A percentile compares a stretch with the other conserved stretches of the same genome.
These are phyloP conservation scores for Ivindomyrus marchei DNA, from an alignment of 2,113 vertebrate species.

Conservation along the genomic window DNA sequence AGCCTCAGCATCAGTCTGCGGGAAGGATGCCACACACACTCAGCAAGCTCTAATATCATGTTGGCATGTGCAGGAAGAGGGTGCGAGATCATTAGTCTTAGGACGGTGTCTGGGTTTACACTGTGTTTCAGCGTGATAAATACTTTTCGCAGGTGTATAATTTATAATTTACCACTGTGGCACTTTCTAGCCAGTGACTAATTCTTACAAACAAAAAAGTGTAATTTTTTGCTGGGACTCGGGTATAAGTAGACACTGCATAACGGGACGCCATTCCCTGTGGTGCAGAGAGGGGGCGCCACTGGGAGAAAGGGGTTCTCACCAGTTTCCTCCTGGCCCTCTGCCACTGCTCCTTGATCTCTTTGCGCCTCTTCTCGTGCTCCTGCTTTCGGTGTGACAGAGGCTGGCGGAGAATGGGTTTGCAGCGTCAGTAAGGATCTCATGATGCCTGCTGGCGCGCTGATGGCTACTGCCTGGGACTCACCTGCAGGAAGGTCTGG, in stretches of 20 bases:
- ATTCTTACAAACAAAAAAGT: not conserved
- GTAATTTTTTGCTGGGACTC: not conserved
- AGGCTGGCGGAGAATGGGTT: slow-evolving; percentile 57
- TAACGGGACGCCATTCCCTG: not conserved
- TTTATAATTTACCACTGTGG: not conserved
- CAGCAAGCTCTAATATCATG: not conserved
- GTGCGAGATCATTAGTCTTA: not conserved
- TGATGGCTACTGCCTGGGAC: not conserved
- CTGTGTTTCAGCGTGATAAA: not conserved
- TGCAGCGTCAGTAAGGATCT: not conserved
- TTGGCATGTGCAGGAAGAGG: not conserved
- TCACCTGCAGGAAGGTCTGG: slow-evolving; percentile 89
- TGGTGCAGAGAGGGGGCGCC: not conserved
- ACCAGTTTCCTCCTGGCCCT: slow-evolving; percentile 90
- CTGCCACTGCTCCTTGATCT: slow-evolving; percentile 91
- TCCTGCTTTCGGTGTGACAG: slow-evolving; percentile 72
- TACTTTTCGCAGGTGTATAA: not conserved
- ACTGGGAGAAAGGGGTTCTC: not conserved
- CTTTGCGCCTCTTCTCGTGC: slow-evolving; percentile 86
- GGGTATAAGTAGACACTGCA: not conserved
- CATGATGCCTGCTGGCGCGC: not conserved
- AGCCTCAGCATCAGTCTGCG: slow-evolving; percentile 83
- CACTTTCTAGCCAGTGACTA: not conserved
- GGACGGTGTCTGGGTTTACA: not conserved
- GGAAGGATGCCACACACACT: not conserved